Evolutionary conservation across 2,797 vertebrate genomes (phyloP), one percentile per base, ranked within the genome.

Genomic region (Rachycentron canadum): DNA sequence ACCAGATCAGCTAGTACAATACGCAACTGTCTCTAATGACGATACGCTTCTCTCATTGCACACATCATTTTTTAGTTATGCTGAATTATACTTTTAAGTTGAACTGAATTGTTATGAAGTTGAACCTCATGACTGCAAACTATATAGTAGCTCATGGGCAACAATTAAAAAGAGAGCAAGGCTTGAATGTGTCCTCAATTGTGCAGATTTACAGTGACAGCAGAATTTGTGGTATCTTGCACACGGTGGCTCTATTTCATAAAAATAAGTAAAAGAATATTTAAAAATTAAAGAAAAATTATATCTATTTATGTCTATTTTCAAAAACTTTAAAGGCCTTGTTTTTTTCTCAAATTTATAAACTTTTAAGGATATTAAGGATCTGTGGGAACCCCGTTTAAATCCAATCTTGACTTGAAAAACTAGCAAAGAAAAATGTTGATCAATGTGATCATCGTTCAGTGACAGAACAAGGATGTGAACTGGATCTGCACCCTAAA

Each of bases 401-500:
- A 49, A 49, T 26, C 11, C 10, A 58, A 49, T 23, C n/a, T 16
- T 36, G 7, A 23, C 13, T 58, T 8, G 53, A 50, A 50, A 25
- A 50, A 26, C 5, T 7, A 7, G 14, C 17, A 14, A 43, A 43
- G 41, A 17, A 43, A 43, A n/a, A 55, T 1, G 7, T 34, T 36
- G n/a, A n/a, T n/a, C n/a, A n/a, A n/a, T n/a, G n/a, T 17, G 8
- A 64, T 40, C 16, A 41, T 25, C 34, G 12, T 28, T 41, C 12
- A 41, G 26, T 32, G 38, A 53, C 53, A 55, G 23, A 79, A 25
- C 30, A 32, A n/a, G 13, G 38, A 57, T 28, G 7, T 47, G 0
- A 79, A 77, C 32, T 73, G 26, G 57, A 70, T 73, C 57, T 58
- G 41, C 32, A 45, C 21, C 19, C 41, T 8, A 28, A 40, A 77